These are phyloP conservation scores for Catamblyrhynchus diadema DNA, from an alignment of 2,797 vertebrate genomes.

Conservation along the genomic window DNA sequence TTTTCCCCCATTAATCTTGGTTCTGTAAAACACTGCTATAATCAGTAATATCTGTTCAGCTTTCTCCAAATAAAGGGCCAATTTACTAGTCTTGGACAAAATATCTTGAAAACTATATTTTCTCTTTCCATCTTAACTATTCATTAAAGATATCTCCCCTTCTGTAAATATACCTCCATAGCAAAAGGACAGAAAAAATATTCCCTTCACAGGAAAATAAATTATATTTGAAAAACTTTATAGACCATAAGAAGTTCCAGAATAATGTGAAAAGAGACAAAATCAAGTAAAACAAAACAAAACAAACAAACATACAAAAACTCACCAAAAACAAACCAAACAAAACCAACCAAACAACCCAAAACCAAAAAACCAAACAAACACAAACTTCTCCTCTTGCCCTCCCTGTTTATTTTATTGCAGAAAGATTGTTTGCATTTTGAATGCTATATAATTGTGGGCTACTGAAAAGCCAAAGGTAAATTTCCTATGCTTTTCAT, in stretches of 20 bases:
- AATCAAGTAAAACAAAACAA: neutral
- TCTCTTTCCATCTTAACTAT: neutral
- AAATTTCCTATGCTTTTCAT: neutral
- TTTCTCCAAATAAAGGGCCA: neutral
- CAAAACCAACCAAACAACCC: neutral
- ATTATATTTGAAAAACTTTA: neutral
- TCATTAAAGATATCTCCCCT: neutral
- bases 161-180: neutral
- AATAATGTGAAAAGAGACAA: neutral
- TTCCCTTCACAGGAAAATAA: neutral
- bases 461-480: neutral
- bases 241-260: neutral
- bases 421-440: neutral
- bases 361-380: neutral
- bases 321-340: accelerated
- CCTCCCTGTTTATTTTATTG: neutral
- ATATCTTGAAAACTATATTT: neutral
- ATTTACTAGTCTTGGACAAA: neutral
- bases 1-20: neutral
- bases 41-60: neutral
- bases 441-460: neutral
- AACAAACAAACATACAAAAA: neutral
- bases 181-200: neutral
- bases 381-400: neutral
- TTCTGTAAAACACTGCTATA: neutral